These are phyloP conservation scores for Antedon mediterranea DNA, from an alignment of 53 echinoderm and acorn worm genomes.

Conservation along the genomic window DNA sequence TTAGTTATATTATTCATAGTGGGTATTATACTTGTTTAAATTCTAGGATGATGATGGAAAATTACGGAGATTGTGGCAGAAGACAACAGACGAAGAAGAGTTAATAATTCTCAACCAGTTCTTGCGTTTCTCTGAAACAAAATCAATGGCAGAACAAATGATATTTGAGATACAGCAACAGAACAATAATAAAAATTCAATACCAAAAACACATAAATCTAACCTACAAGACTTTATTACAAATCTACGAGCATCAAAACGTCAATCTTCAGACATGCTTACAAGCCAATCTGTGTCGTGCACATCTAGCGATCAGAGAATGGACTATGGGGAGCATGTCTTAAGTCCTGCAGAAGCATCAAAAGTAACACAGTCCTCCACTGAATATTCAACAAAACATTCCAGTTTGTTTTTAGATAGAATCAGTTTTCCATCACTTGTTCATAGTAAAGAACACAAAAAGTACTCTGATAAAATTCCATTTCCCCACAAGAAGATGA, in stretches of 20 bases:
- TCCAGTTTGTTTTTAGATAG: not conserved
- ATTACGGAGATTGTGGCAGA: slow-evolving; percentile 21
- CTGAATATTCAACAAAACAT: not conserved
- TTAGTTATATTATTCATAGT: no score
- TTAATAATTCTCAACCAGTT: slow-evolving; percentile 35
- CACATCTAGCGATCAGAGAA: not conserved
- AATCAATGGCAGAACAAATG: slow-evolving; percentile 38
- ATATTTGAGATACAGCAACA: slow-evolving; percentile 33
- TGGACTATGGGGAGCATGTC: not conserved
- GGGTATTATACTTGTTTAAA: no score
- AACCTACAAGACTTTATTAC: slow-evolving; percentile 33
- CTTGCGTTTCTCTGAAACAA: slow-evolving; percentile 41
- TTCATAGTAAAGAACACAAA: not conserved
- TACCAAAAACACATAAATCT: slow-evolving; percentile 22
- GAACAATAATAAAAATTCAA: slow-evolving; percentile 1
- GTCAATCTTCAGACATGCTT: not conserved
- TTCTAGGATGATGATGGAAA: slow-evolving; percentile 34
- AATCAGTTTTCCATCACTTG: not conserved
- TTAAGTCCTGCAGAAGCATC: not conserved
- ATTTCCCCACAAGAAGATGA: not conserved
- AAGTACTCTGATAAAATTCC: not conserved
- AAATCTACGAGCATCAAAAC: not conserved
- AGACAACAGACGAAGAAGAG: slow-evolving; percentile 24
- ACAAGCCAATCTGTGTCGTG: not conserved
- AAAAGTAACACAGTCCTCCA: not conserved